Base-by-base conservation (phyloP, 1,140 invertebrate genomes). In the Monomorium pharaonis region DNA sequence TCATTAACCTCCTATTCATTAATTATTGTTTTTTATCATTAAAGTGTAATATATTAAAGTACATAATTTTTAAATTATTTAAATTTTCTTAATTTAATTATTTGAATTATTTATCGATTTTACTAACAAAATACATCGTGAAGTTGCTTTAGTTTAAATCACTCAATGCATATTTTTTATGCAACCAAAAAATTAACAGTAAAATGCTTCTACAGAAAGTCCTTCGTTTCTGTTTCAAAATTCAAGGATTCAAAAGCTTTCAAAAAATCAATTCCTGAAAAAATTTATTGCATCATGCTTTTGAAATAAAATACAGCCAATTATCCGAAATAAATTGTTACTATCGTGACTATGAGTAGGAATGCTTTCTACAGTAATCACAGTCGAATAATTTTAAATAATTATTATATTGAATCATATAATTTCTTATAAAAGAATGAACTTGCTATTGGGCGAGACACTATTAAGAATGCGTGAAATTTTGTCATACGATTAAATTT, bases 381-480 rank as follows among this genome's bases (percentile, higher is more conserved):
- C 24, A 72, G n/a, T n/a, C n/a, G 3, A 72, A 72, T 54, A 24
- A 74, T 24, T 74, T 42, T 24, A 12, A 74, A 37, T 72, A 37
- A 72, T 74, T 37, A 74, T 37, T 56, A 3, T 37, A 6, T 37
- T 37, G 2, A 56, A 37, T 74, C 3, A 72, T 33, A 37, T 2
- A 7, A 54, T 9, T 49, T 49, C 14, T 24, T 12, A 33, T 2
- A 54, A 4, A 54, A 33, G 9, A 72, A 14, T 12, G 10, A 14
- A 72, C 18, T 51, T 49, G 18, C 10, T n/a, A 33, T 37, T 27
- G 0, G n/a, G 27, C 21, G 6, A 33, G 16, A 6, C 6, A 9
- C 21, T 9, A 69, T 47, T 69, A 69, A 49, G 6, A 54, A 33
- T 69, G 1, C 27, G 5, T 30, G 24, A 30, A 51, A 51, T 33